These are phyloP conservation scores for Chrysochloris asiatica DNA, from an alignment of 2,113 vertebrate genomes.

Conservation along the genomic window DNA sequence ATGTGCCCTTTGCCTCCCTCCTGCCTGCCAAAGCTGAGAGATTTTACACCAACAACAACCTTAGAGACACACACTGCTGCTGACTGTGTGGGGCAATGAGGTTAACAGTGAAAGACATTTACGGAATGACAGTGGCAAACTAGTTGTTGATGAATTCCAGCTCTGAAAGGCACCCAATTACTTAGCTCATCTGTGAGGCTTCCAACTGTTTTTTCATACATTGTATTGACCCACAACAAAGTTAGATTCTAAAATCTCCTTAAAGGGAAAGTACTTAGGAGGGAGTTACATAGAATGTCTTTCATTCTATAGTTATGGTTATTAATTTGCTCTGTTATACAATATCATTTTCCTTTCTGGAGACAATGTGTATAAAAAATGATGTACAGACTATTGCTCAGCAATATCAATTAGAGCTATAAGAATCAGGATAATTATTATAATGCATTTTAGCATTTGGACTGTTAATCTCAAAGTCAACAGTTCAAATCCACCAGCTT, in stretches of 20 bases:
- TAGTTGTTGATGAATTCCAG: conserved; percentile 17
- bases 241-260: neutral
- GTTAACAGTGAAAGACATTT: neutral
- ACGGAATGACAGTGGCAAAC: conserved; percentile 1
- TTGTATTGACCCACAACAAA: conserved; percentile 8
- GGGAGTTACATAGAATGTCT: neutral
- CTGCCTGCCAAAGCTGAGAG: neutral
- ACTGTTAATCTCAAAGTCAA: too few relatives aligned
- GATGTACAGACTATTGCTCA: neutral
- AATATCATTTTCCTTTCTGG: neutral
- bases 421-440: neutral
- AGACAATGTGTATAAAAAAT: neutral
- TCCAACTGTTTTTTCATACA: conserved; percentile 8
- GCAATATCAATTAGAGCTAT: neutral
- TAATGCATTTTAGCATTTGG: neutral
- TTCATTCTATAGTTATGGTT: neutral
- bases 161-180: conserved; percentile 26
- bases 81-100: neutral
- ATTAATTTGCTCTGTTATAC: neutral
- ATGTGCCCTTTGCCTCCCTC: neutral
- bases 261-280: conserved; percentile 36
- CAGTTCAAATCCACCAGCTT: too few relatives aligned
- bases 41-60: neutral
- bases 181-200: neutral
- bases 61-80: neutral